phyloP scores from a whole-genome alignment of 2,113 vertebrate genomes.

The Oenanthe melanoleuca region DNA sequence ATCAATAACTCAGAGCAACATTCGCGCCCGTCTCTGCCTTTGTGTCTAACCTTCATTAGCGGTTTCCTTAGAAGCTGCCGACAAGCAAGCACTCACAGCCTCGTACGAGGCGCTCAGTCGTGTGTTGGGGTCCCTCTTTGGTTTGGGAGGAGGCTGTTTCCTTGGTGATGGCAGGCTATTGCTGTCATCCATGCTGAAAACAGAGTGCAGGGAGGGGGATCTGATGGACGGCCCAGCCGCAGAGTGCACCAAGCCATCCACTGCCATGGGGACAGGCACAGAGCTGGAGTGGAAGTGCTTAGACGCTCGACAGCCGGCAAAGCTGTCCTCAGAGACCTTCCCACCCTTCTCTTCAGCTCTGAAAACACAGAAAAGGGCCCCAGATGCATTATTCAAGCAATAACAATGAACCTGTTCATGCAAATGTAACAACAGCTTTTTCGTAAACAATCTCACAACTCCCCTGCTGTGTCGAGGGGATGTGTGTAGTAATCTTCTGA shows the following conservation, averaged over 20 bases:
- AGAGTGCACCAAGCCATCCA: slow-evolving; percentile 82
- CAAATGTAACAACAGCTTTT: slow-evolving; percentile 48
- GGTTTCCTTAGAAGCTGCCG: slow-evolving; percentile 84
- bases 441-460: slow-evolving; percentile 52
- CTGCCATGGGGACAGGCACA: slow-evolving; percentile 75
- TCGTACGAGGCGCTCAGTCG: slow-evolving; percentile 95
- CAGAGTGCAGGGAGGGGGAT: slow-evolving; percentile 81
- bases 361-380: slow-evolving; percentile 50
- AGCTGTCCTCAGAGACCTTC: slow-evolving; percentile 73
- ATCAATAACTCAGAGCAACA: not conserved
- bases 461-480: slow-evolving; percentile 31
- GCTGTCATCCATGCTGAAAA: slow-evolving; percentile 82
- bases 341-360: slow-evolving; percentile 83
- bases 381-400: slow-evolving; percentile 55
- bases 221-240: slow-evolving; percentile 79
- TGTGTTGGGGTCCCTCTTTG: slow-evolving; percentile 95
- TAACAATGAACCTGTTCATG: slow-evolving; percentile 49
- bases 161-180: slow-evolving; percentile 86
- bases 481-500: slow-evolving; percentile 28
- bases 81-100: slow-evolving; percentile 90
- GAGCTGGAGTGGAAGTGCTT: slow-evolving; percentile 84
- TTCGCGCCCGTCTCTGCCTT: not conserved
- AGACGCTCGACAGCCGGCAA: slow-evolving; percentile 69
- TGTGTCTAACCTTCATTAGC: slow-evolving; percentile 80
- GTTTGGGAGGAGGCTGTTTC: slow-evolving; percentile 97